A percentile compares a stretch with the other conserved stretches of the same genome.
Evolutionary conservation across 2,797 vertebrate genomes (phyloP).

Genomic region (Microchirus variegatus): DNA sequence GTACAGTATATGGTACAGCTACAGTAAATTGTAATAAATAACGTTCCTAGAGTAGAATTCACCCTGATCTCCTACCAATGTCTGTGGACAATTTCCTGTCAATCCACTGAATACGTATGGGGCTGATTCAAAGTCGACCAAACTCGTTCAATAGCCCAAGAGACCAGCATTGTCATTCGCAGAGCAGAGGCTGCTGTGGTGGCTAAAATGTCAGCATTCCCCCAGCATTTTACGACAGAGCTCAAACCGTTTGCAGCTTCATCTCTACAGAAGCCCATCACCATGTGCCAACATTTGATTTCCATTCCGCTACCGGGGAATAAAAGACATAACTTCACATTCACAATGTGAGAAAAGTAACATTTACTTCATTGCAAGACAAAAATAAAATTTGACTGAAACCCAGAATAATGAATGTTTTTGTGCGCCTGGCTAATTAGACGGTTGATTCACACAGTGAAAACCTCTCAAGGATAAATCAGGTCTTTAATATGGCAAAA

Average conservation of each 20-base stretch:
- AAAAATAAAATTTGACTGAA: slow-evolving; percentile 12
- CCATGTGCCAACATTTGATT: background rate
- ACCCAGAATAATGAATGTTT: slow-evolving; percentile 17
- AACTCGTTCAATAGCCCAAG: no score
- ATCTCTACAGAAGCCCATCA: background rate
- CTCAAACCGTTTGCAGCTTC: background rate
- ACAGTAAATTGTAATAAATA: no score
- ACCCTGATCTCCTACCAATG: background rate
- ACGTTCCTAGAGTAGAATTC: no score
- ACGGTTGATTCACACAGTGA: slow-evolving; percentile 5
- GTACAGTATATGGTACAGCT: no score
- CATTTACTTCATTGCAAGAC: background rate
- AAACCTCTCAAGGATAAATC: background rate
- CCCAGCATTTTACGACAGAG: background rate
- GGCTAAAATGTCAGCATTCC: background rate
- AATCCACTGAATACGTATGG: no score
- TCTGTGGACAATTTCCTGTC: background rate
- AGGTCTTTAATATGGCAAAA: slow-evolving; percentile 2
- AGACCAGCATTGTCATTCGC: background rate
- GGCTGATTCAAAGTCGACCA: background rate
- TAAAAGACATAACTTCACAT: slow-evolving; percentile 2
- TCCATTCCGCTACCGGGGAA: slow-evolving; percentile 8
- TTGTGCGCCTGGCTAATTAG: slow-evolving; percentile 4
- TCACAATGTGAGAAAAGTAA: background rate
- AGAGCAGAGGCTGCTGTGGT: no score